phyloP scores from a whole-genome alignment of 1,140 invertebrate genomes.

The Lepeophtheirus salmonis region DNA sequence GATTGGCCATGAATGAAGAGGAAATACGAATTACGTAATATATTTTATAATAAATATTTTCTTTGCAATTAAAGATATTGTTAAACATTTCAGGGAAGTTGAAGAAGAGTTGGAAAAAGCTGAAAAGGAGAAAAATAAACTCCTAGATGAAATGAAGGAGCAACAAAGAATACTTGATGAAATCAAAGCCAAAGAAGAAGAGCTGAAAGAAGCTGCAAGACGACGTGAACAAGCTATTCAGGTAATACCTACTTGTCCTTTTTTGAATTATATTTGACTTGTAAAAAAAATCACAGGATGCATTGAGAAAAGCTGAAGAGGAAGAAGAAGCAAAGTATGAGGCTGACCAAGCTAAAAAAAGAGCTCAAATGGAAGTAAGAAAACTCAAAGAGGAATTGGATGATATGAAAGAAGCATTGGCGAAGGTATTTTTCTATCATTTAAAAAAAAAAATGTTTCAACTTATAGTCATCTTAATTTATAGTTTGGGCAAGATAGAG shows the following conservation, averaged over 20 bases:
- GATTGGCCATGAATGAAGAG: not conserved
- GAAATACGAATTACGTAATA: not conserved
- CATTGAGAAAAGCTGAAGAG: not conserved
- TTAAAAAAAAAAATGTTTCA: no score
- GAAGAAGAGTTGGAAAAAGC: not conserved
- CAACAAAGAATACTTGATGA: not conserved
- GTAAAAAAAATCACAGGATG: no score
- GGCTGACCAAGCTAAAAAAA: conserved; percentile 4
- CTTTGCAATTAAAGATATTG: not conserved
- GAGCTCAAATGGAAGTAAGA: not conserved
- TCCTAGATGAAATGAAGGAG: not conserved
- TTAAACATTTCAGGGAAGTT: not conserved
- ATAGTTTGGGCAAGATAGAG: not conserved
- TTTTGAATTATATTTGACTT: no score
- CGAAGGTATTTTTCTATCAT: not conserved
- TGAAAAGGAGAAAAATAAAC: not conserved
- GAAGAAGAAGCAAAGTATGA: conserved; percentile 1
- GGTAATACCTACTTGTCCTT: no score
- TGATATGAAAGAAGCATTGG: not conserved
- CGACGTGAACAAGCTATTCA: not conserved
- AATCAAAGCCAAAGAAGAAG: not conserved
- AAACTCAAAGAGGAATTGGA: not conserved
- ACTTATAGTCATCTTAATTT: not conserved
- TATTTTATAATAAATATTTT: not conserved
- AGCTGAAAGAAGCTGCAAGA: not conserved